Percentiles rank a stretch among this genome's conserved stretches.
Evolutionary conservation across 2,797 vertebrate genomes (phyloP).

Genomic region (Odontamblyopus rebecca): DNA sequence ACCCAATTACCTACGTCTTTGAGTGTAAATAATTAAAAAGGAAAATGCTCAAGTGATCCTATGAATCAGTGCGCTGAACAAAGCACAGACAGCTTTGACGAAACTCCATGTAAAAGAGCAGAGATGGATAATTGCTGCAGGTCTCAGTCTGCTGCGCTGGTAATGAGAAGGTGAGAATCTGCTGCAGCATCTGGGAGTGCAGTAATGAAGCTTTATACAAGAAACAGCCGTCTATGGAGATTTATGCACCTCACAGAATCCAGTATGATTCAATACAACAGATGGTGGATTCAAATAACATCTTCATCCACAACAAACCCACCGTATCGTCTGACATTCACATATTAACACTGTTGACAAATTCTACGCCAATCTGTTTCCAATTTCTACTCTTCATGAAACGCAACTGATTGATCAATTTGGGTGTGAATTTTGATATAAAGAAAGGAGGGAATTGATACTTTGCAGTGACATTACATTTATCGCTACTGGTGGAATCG

Average conservation of each 20-base stretch:
- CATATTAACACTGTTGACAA: not conserved
- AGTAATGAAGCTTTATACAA: constrained; percentile 6
- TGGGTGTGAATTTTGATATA: not conserved
- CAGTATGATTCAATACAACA: constrained; percentile 1
- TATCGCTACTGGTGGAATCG: too few relatives aligned
- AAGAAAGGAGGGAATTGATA: too few relatives aligned
- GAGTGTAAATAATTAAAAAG: not conserved
- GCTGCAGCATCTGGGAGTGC: constrained; percentile 3
- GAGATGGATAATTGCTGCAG: constrained; percentile 3
- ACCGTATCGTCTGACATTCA: not conserved
- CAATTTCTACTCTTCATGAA: not conserved
- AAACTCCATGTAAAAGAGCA: not conserved
- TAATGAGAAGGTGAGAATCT: constrained; percentile 13
- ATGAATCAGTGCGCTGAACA: not conserved
- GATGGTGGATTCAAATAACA: not conserved
- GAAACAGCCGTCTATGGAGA: not conserved
- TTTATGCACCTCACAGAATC: not conserved
- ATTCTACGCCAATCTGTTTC: not conserved
- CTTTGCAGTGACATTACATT: too few relatives aligned
- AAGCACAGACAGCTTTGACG: not conserved
- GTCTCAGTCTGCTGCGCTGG: constrained; percentile 3
- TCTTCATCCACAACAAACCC: not conserved
- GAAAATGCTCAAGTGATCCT: not conserved
- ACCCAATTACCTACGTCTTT: not conserved
- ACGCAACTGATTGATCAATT: not conserved